Conservation (phyloP, 2,113 vertebrate species). For the Aspidoscelis tigris region DNA sequence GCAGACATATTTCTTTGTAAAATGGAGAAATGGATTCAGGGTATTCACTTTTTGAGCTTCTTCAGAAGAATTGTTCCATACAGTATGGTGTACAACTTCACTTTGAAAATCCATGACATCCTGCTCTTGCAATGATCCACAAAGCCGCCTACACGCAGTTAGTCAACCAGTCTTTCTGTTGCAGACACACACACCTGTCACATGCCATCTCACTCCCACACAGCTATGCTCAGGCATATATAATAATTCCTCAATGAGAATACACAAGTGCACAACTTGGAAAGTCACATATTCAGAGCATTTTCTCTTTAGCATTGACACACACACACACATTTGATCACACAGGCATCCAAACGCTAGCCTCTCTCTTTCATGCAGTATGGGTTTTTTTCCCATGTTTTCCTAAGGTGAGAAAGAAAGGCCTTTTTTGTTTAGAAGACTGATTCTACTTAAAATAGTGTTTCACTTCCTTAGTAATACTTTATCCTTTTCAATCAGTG, state of each 20-base stretch:
- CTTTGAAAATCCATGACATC: not conserved
- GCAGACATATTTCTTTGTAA: not conserved
- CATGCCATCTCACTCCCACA: constrained; percentile 9
- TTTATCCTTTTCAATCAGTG: not conserved
- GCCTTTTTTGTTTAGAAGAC: not conserved
- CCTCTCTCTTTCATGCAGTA: not conserved
- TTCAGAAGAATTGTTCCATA: not conserved
- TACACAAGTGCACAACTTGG: not conserved
- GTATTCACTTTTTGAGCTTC: not conserved
- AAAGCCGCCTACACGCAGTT: not conserved
- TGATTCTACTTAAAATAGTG: not conserved
- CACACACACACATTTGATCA: not conserved
- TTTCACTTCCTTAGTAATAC: not conserved
- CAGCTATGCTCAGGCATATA: not conserved
- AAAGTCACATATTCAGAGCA: not conserved
- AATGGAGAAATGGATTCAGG: not conserved
- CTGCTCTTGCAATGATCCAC: not conserved
- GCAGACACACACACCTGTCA: not conserved
- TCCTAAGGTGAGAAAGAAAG: not conserved
- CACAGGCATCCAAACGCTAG: not conserved
- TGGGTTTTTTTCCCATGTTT: not conserved
- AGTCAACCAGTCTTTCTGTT: not conserved
- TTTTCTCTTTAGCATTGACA: not conserved
- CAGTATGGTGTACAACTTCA: not conserved
- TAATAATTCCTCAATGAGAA: not conserved